phyloP scores from a whole-genome alignment of 2,113 vertebrate species.

The Urocolius indicus region DNA sequence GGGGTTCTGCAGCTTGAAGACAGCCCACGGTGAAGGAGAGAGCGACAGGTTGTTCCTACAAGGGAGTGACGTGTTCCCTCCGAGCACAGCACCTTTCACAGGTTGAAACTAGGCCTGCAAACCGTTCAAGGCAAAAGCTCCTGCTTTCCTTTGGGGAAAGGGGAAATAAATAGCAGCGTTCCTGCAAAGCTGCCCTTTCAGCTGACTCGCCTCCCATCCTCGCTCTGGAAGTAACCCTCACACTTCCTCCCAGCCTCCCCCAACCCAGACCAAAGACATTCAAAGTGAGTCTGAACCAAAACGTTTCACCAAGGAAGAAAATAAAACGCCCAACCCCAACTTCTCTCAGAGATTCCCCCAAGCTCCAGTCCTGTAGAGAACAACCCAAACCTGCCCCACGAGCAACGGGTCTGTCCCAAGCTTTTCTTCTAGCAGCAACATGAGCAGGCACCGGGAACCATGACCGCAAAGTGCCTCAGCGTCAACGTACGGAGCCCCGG shows the following conservation, averaged over 20 bases:
- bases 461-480: neutral
- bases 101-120: neutral
- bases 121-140: neutral
- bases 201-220: neutral
- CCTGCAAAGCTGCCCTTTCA: neutral
- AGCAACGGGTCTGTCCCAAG: neutral
- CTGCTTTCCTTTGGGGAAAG: neutral
- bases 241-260: neutral
- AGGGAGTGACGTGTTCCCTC: neutral
- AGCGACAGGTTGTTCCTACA: neutral
- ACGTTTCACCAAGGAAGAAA: neutral
- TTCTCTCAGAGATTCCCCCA: neutral
- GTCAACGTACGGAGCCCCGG: neutral
- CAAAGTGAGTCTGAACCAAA: neutral
- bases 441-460: neutral
- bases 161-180: neutral
- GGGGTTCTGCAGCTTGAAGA: neutral
- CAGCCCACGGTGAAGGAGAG: neutral
- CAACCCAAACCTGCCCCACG: neutral
- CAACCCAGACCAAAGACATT: neutral
- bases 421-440: neutral
- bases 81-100: neutral
- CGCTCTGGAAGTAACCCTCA: rapidly evolving
- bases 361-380: neutral
- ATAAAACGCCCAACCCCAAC: neutral